Evolutionary conservation across 2,113 vertebrate species (phyloP), one percentile per base, ranked within the genome.

Genomic region (Chrysochloris asiatica): DNA sequence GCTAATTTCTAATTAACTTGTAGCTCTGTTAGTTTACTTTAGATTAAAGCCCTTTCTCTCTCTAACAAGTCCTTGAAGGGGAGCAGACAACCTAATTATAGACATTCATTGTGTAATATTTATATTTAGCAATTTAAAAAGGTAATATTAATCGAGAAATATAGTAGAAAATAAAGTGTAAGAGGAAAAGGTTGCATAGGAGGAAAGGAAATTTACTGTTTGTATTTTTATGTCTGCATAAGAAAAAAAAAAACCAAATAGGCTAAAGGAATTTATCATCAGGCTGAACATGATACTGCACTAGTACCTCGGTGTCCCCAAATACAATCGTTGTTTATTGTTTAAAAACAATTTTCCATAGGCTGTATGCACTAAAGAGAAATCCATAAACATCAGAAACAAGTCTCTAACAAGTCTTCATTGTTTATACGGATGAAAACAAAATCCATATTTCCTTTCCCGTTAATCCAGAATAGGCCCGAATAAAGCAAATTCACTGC

Each of bases 1-100:
- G 94, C 88, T 97, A 97, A 96, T 96, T 97, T 97, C 90, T 96
- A 97, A 96, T 97, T 97, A 96, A 97, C 76, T 95, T 97, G 96
- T 93, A 96, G 63, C 63, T 96, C 82, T 95, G 47, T 77, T 95
- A 63, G n/a, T 77, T 96, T 95, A n/a, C 54, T 97, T 80, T 91
- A 96, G 76, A 97, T 97, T 93, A 95, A 96, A 98, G 95, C 65
- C 75, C 93, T 93, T 93, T 94, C 30, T 0, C 96, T 97, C 96
- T 88, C 69, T 93, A 88, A 61, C 59, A 93, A 73, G 75, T 93
- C 87, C 85, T 97, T 95, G 72, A 93, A 83, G 52, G 9, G 38
- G 88, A 94, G 21, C 65, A 94, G 84, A 90, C 89, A 94, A 75
- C 76, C 81, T 95, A 96, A 97, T 94, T 95, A 94, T 12, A 94